Percentiles rank a stretch among this genome's conserved stretches.
These are phyloP conservation scores for Luperina testacea DNA, from an alignment of 2,888 invertebrate genomes.

Conservation along the genomic window DNA sequence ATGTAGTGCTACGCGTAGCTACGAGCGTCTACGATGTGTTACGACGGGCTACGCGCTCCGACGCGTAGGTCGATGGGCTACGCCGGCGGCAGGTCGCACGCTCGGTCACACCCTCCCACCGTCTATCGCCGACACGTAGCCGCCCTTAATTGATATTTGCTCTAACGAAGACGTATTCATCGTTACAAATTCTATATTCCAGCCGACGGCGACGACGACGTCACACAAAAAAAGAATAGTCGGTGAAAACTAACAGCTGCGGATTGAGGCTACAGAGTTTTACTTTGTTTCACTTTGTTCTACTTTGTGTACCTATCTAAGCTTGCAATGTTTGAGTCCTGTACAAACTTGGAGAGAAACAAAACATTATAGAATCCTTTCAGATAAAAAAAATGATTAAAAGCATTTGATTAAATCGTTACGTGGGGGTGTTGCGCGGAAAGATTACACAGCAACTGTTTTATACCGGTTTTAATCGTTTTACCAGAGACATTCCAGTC, in stretches of 20 bases:
- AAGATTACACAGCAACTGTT: slow-evolving; percentile 79
- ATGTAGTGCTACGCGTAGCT: slow-evolving; percentile 28
- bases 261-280: slow-evolving; percentile 46
- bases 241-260: slow-evolving; percentile 49
- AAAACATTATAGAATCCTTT: slow-evolving; percentile 48
- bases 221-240: slow-evolving; percentile 39
- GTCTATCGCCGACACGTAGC: slow-evolving; percentile 78
- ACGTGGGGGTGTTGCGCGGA: slow-evolving; percentile 70
- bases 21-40: slow-evolving; percentile 43
- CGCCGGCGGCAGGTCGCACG: slow-evolving; percentile 50
- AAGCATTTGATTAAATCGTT: slow-evolving; percentile 68
- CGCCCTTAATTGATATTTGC: slow-evolving; percentile 85
- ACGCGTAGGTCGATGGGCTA: slow-evolving; percentile 53
- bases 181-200: slow-evolving; percentile 76
- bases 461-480: slow-evolving; percentile 85
- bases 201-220: slow-evolving; percentile 29
- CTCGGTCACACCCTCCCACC: slow-evolving; percentile 72
- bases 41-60: slow-evolving; percentile 57
- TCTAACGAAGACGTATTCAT: slow-evolving; percentile 78
- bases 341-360: slow-evolving; percentile 13
- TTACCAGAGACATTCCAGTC: slow-evolving; percentile 84
- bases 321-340: slow-evolving; percentile 14
- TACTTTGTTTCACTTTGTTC: slow-evolving; percentile 52
- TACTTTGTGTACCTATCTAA: slow-evolving; percentile 26
- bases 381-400: slow-evolving; percentile 46